Evolutionary conservation across 2,888 invertebrate species (phyloP).

Genomic region (Callosobruchus maculatus): DNA sequence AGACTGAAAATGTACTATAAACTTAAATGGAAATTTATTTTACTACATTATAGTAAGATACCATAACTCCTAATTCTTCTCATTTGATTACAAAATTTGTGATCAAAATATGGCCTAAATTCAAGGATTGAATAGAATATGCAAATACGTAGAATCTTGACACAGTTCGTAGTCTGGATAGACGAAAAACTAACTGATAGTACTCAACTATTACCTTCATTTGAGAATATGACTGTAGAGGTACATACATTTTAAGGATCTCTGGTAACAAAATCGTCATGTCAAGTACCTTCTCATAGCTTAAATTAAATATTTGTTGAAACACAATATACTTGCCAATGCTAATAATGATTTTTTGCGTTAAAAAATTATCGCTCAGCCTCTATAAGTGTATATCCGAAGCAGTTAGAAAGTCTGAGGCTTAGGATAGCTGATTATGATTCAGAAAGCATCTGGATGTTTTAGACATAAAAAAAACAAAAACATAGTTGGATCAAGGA

Average conservation of each 20-base stretch:
- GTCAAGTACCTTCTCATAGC: no score
- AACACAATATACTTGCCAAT: background rate
- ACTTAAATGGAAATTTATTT: background rate
- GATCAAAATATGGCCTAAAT: background rate
- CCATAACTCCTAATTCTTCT: background rate
- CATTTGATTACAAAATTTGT: background rate
- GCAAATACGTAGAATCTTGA: background rate
- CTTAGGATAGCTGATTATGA: background rate
- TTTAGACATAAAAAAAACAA: no score
- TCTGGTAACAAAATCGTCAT: background rate
- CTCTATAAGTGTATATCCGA: no score
- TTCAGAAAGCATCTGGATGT: no score
- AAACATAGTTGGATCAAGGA: no score
- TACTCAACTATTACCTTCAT: no score
- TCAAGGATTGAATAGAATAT: background rate
- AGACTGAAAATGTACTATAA: background rate
- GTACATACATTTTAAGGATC: no score
- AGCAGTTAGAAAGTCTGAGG: background rate
- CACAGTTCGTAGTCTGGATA: background rate
- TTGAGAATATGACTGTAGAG: no score
- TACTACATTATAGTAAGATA: background rate
- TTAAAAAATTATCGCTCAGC: background rate
- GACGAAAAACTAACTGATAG: no score
- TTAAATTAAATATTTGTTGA: background rate
- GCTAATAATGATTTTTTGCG: background rate